Conservation (phyloP, 2,113 vertebrate species). For the Tragelaphus scriptus region DNA sequence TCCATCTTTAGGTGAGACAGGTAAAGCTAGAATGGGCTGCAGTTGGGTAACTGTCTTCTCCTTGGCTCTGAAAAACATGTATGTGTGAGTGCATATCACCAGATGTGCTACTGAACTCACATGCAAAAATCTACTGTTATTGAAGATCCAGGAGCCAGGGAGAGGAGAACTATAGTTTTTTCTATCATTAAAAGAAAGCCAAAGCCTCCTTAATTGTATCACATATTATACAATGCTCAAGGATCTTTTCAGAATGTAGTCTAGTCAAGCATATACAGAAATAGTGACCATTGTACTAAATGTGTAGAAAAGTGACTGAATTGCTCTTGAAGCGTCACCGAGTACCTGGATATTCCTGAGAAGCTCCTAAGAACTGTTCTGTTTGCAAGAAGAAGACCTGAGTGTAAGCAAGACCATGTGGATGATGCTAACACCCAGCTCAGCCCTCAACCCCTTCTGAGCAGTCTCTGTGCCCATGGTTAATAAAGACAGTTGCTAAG, state of each 20-base stretch:
- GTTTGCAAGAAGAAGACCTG: too few species aligned
- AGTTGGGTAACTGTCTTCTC: not conserved
- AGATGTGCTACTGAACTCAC: not conserved
- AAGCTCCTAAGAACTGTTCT: accelerated
- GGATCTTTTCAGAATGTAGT: not conserved
- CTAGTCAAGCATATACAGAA: not conserved
- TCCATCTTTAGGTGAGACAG: too few species aligned
- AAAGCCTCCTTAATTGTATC: not conserved
- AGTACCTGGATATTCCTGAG: not conserved
- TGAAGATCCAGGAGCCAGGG: not conserved
- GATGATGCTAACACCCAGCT: accelerated
- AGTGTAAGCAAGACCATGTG: not conserved
- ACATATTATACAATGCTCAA: not conserved
- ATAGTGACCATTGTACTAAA: not conserved
- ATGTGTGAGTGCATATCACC: not conserved
- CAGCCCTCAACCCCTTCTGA: accelerated
- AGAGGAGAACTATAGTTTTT: not conserved
- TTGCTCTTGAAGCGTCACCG: not conserved
- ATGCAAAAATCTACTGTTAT: not conserved
- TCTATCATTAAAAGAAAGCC: not conserved
- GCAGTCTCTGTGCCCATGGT: accelerated
- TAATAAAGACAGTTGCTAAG: not conserved
- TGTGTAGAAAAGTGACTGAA: not conserved
- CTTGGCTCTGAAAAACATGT: not conserved
- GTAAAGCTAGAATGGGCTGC: not conserved